Percentiles rank a stretch among this genome's conserved stretches.
phyloP scores from a whole-genome alignment of 2,888 invertebrate species.

The Colostygia pectinataria region DNA sequence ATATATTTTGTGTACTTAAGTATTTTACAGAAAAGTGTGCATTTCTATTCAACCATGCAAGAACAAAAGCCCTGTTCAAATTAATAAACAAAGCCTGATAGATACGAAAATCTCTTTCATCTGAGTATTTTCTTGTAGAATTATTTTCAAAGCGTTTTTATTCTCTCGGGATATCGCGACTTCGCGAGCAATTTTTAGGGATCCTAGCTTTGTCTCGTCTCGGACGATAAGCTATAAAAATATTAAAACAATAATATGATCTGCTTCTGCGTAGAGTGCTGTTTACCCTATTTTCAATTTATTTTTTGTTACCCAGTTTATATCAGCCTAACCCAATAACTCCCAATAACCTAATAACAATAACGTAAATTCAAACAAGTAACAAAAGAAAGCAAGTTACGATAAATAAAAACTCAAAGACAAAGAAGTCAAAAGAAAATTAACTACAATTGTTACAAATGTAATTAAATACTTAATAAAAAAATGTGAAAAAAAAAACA shows the following conservation, averaged over 20 bases:
- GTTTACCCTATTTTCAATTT: constrained; percentile 12
- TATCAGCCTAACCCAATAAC: too few species aligned
- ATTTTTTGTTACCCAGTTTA: too few species aligned
- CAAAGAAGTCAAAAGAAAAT: too few species aligned
- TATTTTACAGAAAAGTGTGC: neutral
- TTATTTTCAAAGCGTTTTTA: constrained; percentile 4
- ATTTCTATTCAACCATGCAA: neutral
- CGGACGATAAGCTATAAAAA: constrained; percentile 15
- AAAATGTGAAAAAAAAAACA: too few species aligned
- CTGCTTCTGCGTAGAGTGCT: constrained; percentile 7
- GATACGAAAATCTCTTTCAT: neutral
- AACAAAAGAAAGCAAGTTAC: too few species aligned
- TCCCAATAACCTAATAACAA: too few species aligned
- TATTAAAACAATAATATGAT: constrained; percentile 18
- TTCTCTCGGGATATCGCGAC: neutral
- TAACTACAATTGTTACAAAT: too few species aligned
- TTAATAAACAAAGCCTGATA: neutral
- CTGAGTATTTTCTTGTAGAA: neutral
- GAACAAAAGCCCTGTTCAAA: neutral
- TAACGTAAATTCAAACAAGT: too few species aligned
- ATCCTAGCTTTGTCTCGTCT: constrained; percentile 16
- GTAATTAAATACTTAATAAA: too few species aligned
- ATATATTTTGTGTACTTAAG: too few species aligned
- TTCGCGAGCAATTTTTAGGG: too few species aligned
- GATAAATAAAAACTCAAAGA: too few species aligned